Evolutionary conservation across 2,113 vertebrate species (phyloP), one percentile per base, ranked within the genome.

Genomic region (Triplophysa tibetana): DNA sequence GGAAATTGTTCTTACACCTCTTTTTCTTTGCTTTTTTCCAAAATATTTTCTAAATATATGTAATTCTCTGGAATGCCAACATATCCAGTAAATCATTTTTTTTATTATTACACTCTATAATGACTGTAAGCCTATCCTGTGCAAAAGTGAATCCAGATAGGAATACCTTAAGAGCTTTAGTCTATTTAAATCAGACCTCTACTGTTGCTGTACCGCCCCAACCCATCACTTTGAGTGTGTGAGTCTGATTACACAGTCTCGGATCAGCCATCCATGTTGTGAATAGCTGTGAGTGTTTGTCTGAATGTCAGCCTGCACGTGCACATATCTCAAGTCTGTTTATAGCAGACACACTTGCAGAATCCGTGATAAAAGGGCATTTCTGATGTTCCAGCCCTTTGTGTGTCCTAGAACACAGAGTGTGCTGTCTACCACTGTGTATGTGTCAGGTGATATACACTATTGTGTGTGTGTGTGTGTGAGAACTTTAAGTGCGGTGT

Each of bases 401-500:
- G 80, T 56, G 64, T 26, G n/a, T 19, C 62, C 33, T 38, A 38
- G 33, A 38, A 38, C 33, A 38, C 33, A 38, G 54, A 64, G 80
- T 72, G 33, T 21, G 58, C 68, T 23, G 13, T 33, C 54, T 43
- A 24, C n/a, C 12, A n/a, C 43, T 68, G 38, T 67, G 63, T 65
- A 62, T 60, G 76, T 45, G 70, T 68, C 41, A 50, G n/a, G 29
- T 29, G 48, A 72, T 56, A 72, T 26, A 61, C 48, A 29, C 68
- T 21, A 56, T 56, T 45, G 48, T 60, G 50, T 62, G 38, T 26
- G 75, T n/a, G 41, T 17, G 33, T 17, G 38, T 26, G 75, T 62
- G 73, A 54, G 80, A 72, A 82, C 77, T 66, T 82, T 82, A 82
- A 72, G 21, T 85, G 80, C 83, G 82, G 80, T 65, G 83, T 80